phyloP scores from a whole-genome alignment of 1,140 invertebrate species.

The Dufourea novaeangliae region DNA sequence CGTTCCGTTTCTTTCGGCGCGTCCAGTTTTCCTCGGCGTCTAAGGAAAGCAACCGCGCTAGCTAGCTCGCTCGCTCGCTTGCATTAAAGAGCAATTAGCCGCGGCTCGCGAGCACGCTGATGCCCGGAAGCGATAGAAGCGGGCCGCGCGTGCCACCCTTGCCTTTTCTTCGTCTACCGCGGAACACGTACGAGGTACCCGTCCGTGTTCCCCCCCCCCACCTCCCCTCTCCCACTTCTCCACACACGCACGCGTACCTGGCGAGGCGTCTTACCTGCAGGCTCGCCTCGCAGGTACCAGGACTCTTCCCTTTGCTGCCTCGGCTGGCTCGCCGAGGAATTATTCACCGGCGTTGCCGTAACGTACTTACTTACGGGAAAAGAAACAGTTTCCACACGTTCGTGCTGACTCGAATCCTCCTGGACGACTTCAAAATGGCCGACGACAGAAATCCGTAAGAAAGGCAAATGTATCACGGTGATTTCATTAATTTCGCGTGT shows the following conservation, averaged over 20 bases:
- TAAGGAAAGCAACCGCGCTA: constrained; percentile 75
- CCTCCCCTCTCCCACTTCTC: too few species aligned
- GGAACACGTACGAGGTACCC: constrained; percentile 30
- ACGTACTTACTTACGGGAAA: background rate
- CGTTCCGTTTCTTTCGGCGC: constrained; percentile 18
- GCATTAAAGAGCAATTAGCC: constrained; percentile 80
- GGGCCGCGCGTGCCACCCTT: constrained; percentile 78
- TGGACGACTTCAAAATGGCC: background rate
- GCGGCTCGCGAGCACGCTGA: constrained; percentile 79
- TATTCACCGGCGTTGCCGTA: constrained; percentile 15
- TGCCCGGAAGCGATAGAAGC: constrained; percentile 80
- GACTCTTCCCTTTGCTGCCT: constrained; percentile 33
- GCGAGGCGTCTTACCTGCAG: constrained; percentile 36
- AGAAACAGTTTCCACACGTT: background rate
- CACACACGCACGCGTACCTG: constrained; percentile 11
- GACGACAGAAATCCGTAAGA: constrained; percentile 11
- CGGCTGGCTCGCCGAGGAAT: constrained; percentile 26
- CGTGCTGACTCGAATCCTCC: background rate
- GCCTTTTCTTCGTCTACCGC: constrained; percentile 67
- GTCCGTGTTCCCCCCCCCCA: constrained; percentile 36
- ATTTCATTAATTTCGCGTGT: too few species aligned
- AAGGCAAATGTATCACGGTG: too few species aligned
- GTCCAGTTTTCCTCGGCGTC: constrained; percentile 43
- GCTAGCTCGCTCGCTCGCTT: constrained; percentile 57
- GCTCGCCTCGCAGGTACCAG: constrained; percentile 38